A percentile compares a stretch with the other conserved stretches of the same genome.
Evolutionary conservation across 2,797 vertebrate species (phyloP).

Genomic region (Lerista edwardsae): DNA sequence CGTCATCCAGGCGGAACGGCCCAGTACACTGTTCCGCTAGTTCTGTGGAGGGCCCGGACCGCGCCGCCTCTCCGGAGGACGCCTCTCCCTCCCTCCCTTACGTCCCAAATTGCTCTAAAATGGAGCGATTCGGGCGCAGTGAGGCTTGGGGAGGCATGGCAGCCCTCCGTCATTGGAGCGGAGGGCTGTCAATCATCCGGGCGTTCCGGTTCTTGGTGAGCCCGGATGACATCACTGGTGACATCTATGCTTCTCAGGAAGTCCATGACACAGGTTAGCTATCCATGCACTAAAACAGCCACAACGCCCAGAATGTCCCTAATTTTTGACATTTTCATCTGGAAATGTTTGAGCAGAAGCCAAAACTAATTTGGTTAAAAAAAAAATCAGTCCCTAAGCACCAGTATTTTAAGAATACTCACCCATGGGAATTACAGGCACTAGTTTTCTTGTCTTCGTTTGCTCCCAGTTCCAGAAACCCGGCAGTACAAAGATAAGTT

Average conservation of each 20-base stretch:
- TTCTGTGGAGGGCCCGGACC: too few species aligned
- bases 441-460: constrained; percentile 54
- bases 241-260: not conserved
- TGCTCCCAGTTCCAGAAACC: constrained; percentile 67
- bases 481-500: constrained; percentile 49
- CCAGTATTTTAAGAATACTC: constrained; percentile 54
- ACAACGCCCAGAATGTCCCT: not conserved
- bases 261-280: not conserved
- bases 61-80: too few species aligned
- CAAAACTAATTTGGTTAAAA: not conserved
- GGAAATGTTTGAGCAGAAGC: not conserved
- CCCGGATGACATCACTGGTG: too few species aligned
- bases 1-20: too few species aligned
- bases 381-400: not conserved
- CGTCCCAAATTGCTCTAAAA: too few species aligned
- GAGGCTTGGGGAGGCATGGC: too few species aligned
- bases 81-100: too few species aligned
- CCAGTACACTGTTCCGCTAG: too few species aligned
- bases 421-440: constrained; percentile 66
- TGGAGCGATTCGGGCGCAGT: too few species aligned
- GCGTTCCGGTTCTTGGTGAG: too few species aligned
- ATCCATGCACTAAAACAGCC: not conserved
- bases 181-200: too few species aligned
- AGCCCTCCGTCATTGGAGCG: too few species aligned
- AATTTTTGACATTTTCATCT: not conserved